Base-by-base conservation (phyloP, 2,797 vertebrate species). In the Rhinichthys osculus region DNA sequence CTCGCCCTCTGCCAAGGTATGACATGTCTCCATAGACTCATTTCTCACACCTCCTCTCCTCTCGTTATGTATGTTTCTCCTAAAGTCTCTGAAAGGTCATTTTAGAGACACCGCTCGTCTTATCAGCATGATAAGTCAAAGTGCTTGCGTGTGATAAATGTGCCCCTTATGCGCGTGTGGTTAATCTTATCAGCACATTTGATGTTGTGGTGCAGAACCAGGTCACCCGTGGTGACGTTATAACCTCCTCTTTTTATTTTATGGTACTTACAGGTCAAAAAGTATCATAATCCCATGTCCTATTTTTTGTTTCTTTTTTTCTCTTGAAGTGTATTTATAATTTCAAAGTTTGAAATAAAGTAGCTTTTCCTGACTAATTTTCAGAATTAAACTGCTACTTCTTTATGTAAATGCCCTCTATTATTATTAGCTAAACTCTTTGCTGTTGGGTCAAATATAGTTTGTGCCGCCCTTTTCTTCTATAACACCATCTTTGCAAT, bases 1-100 rank as follows among this genome's bases (percentile, higher is more conserved):
- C 92, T 99, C 98, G 0, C 96, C 97, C 0, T 97, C 97, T 0
- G 98, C 98, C 89, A 99, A 99, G 97, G 98, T 99, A 93, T 70
- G 77, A 67, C 71, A 50, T 52, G 30, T 59, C 59, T 72, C 21
- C 52, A 42, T 71, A 3, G 80, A 35, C 23, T 44, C 42, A 47
- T 79, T 54, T 80, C 38, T 47, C 27, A 67, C 77, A 42, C 50
- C 66, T 27, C 23, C n/a, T 82, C 85, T 84, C 27, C 33, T 19
- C 27, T 35, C 52, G 27, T 79, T 21, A 52, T 57, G 16, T 30
- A 17, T 35, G 78, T 35, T 40, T 33, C 59, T 69, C 10, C 35
- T 78, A 30, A 66, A 33, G 11, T 59, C 52, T 67, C 19, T 52
- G 7, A 70, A 70, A 78, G 50, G n/a, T 84, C 74, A 33, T 11